A percentile compares a stretch with the other conserved stretches of the same genome.
These are phyloP conservation scores for Pseudorasbora parva DNA, from an alignment of 2,113 vertebrate species.

Conservation along the genomic window DNA sequence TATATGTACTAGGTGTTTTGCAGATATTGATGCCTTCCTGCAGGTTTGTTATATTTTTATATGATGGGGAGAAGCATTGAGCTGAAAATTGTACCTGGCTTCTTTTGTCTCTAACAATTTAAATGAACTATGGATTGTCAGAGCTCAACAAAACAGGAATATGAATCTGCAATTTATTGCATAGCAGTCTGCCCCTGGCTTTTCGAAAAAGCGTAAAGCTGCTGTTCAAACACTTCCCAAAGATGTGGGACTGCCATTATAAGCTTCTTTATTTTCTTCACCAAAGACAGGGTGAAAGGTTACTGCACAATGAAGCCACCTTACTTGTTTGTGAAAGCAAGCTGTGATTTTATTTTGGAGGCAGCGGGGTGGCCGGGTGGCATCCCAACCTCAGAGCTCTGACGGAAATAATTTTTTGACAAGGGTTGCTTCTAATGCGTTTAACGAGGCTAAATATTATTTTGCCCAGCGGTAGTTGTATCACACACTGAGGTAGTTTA, in stretches of 20 bases:
- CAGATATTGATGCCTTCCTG: not conserved
- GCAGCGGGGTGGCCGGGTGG: not conserved
- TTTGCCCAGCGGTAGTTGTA: constrained; percentile 17
- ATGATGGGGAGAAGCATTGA: not conserved
- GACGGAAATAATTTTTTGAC: constrained; percentile 11
- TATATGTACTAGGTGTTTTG: not conserved
- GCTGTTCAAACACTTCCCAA: not conserved
- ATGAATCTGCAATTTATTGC: not conserved
- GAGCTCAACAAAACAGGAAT: not conserved
- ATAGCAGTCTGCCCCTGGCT: not conserved
- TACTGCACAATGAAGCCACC: not conserved
- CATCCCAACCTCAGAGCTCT: constrained; percentile 12
- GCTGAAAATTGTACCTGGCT: not conserved
- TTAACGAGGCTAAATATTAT: constrained; percentile 46
- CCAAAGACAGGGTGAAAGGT: not conserved
- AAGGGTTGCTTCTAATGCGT: constrained; percentile 25
- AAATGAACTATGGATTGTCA: not conserved
- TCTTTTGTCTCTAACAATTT: not conserved
- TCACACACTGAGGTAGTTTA: constrained; percentile 10
- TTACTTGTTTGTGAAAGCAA: not conserved
- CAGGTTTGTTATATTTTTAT: not conserved
- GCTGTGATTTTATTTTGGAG: not conserved
- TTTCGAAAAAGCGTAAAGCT: not conserved
- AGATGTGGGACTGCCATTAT: not conserved
- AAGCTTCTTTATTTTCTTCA: constrained; percentile 11